Percentiles rank a stretch among this genome's conserved stretches.
These are phyloP conservation scores for Myiothlypis coronata DNA, from an alignment of 2,797 vertebrate genomes.

Conservation along the genomic window DNA sequence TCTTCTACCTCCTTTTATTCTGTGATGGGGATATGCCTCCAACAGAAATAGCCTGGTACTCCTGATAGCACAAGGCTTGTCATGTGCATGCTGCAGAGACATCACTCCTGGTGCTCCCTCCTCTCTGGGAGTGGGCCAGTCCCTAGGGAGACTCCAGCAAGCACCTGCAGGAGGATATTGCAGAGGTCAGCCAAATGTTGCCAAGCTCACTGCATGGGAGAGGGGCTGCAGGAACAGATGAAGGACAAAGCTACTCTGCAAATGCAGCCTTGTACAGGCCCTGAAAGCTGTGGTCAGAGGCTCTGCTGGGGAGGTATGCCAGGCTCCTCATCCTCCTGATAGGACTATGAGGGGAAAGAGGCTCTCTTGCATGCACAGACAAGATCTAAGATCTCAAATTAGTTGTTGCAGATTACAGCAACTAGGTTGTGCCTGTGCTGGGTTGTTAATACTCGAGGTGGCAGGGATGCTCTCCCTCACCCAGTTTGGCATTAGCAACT, in stretches of 20 bases:
- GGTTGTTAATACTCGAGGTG: not conserved
- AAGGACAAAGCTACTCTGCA: not conserved
- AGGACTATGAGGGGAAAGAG: not conserved
- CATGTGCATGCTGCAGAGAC: fast-evolving
- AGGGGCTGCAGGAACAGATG: not conserved
- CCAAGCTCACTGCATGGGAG: not conserved
- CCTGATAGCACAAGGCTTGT: not conserved
- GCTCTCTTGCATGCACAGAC: not conserved
- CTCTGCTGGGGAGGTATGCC: not conserved
- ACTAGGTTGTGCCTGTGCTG: not conserved
- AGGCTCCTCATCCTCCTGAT: not conserved
- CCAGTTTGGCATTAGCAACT: not conserved
- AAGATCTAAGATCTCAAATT: not conserved
- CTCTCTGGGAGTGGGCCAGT: not conserved
- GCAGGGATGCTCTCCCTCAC: not conserved
- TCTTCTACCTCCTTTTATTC: not conserved
- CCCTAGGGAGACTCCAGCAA: not conserved
- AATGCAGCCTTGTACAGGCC: fast-evolving
- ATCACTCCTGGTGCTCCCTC: not conserved
- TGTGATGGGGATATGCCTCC: not conserved
- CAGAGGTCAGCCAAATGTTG: not conserved
- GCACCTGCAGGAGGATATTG: not conserved
- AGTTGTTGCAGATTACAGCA: not conserved
- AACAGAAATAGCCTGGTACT: not conserved
- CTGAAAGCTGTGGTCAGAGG: not conserved